phyloP scores from a whole-genome alignment of 2,888 invertebrate species.

The Neoaliturus tenellus region DNA sequence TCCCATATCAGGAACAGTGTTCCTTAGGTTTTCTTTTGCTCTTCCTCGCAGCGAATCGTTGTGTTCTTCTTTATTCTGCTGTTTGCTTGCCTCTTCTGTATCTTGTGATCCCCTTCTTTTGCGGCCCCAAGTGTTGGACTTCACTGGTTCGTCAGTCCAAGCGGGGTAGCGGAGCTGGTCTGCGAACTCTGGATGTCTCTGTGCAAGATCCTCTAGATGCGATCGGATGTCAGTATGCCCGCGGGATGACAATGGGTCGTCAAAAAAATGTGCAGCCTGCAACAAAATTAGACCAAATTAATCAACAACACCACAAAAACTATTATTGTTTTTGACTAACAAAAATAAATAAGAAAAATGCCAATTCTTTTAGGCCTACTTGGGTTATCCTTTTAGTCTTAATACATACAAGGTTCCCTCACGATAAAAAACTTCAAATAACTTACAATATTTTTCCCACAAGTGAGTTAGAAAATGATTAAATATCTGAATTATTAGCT shows the following conservation, averaged over 20 bases:
- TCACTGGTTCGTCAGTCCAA: conserved; percentile 46
- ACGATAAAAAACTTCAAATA: too few relatives aligned
- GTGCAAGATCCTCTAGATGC: conserved; percentile 82
- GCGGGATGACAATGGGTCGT: conserved; percentile 77
- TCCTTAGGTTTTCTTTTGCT: conserved; percentile 73
- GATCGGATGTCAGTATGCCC: conserved; percentile 72
- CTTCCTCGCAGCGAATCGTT: conserved; percentile 68
- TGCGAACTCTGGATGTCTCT: conserved; percentile 85
- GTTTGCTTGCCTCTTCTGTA: conserved; percentile 60
- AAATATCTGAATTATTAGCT: too few relatives aligned
- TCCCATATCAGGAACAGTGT: conserved; percentile 82
- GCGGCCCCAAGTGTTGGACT: conserved; percentile 52
- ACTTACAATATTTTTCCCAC: too few relatives aligned
- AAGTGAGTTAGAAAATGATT: too few relatives aligned
- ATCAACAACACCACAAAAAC: too few relatives aligned
- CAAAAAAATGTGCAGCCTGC: conserved; percentile 80
- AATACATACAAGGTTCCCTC: too few relatives aligned
- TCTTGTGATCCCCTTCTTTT: conserved; percentile 51
- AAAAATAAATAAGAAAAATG: too few relatives aligned
- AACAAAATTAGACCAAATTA: too few relatives aligned
- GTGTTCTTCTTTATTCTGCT: conserved; percentile 69
- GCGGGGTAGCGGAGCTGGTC: conserved; percentile 76
- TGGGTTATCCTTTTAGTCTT: too few relatives aligned
- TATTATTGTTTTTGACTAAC: too few relatives aligned
- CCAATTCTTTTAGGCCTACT: too few relatives aligned